Evolutionary conservation across 1,140 invertebrate genomes (phyloP), one percentile per base, ranked within the genome.

Genomic region (Probaryconus sp.): DNA sequence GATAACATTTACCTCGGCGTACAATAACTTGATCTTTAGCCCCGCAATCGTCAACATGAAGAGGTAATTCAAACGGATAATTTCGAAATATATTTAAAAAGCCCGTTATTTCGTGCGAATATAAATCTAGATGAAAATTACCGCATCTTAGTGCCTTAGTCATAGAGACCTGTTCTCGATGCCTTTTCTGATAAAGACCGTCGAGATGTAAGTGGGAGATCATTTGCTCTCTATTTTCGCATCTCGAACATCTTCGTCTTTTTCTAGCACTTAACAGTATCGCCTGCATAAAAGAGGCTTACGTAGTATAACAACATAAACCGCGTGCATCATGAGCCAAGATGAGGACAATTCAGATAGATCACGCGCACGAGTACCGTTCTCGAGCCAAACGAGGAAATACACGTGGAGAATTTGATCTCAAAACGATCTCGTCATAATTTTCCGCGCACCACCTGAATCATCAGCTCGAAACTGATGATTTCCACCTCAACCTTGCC

Each of bases 331-430:
- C 69, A 40, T 53, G 58, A 56, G 35, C 35, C 10, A 50, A 74
- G 63, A 74, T 74, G 70, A 74, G 70, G 70, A 74, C 70, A 74
- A 67, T 74, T 74, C 63, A 63, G 70, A 67, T 67, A 61, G 70
- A 73, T 73, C 70, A 73, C 70, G 70, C 51, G 55, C 61, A 38
- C 55, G 48, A 61, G 70, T 73, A 73, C 61, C 70, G 70, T 73
- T 67, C 14, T 14, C 11, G 35, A 42, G 18, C 9, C 68, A 48
- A 56, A 43, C 45, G 67, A 71, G 56, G 43, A 42, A 60, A 65
- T 60, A 33, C 47, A 58, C 31, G 48, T 56, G 38, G 28, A 47
- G 40, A 61, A 61, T 73, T 61, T 73, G 70, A 65, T 67, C 70
- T 45, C 48, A 37, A 42, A 73, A 55, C 55, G 60, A 72, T 72